A percentile compares a stretch with the other conserved stretches of the same genome.
phyloP scores from a whole-genome alignment of 2,888 invertebrate genomes.

The Napeogenes inachia region DNA sequence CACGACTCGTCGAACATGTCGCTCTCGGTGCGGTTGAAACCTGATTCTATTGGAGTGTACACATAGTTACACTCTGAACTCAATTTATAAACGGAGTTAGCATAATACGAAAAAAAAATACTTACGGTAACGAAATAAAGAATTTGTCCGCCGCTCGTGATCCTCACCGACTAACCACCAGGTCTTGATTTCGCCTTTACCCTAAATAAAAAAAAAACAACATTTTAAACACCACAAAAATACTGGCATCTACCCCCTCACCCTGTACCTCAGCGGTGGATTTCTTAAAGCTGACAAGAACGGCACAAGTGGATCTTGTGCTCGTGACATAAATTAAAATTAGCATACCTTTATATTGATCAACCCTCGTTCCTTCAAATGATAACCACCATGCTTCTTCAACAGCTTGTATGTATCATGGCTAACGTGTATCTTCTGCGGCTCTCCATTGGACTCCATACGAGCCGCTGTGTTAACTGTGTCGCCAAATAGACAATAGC shows the following conservation, averaged over 20 bases:
- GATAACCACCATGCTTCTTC: constrained; percentile 83
- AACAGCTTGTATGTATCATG: constrained; percentile 82
- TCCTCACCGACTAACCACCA: constrained; percentile 84
- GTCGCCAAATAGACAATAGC: constrained; percentile 90
- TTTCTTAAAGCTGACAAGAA: no score
- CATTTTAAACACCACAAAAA: neutral
- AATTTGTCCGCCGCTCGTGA: constrained; percentile 58
- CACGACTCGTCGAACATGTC: constrained; percentile 44
- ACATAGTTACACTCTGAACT: neutral
- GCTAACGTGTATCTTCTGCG: constrained; percentile 86
- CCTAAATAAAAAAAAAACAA: constrained; percentile 59
- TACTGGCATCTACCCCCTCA: no score
- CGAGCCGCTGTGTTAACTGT: constrained; percentile 89
- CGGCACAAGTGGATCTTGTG: neutral
- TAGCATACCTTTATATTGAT: constrained; percentile 82
- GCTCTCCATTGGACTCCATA: constrained; percentile 87
- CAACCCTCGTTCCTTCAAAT: constrained; percentile 84
- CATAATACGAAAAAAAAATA: constrained; percentile 24
- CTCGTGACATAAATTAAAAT: neutral
- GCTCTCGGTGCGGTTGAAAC: constrained; percentile 39
- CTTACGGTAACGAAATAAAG: constrained; percentile 58
- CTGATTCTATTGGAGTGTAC: constrained; percentile 43
- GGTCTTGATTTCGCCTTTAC: constrained; percentile 86
- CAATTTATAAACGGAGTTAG: neutral
- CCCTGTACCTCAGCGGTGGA: no score